phyloP scores from a whole-genome alignment of 2,797 vertebrate genomes.

The Hirundo rustica region DNA sequence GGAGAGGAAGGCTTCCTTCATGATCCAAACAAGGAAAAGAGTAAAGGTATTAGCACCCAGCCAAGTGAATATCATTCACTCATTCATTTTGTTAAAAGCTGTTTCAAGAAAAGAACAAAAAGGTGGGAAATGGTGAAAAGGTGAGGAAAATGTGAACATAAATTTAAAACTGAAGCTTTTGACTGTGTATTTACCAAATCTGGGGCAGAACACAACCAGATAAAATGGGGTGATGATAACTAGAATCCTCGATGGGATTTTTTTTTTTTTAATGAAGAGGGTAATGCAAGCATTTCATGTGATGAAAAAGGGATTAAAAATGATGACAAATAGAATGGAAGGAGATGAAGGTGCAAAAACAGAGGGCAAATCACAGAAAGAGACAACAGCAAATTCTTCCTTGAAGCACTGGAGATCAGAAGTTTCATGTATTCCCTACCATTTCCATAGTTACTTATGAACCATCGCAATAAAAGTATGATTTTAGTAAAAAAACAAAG shows the following conservation, averaged over 20 bases:
- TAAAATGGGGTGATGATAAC: not conserved
- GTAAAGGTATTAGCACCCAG: not conserved
- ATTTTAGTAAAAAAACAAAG: not conserved
- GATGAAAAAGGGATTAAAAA: not conserved
- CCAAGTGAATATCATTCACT: not conserved
- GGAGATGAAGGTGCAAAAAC: not conserved
- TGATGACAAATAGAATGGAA: not conserved
- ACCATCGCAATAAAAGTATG: not conserved
- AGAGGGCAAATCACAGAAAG: not conserved
- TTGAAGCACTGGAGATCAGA: not conserved
- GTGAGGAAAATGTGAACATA: not conserved
- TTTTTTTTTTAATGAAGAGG: not conserved
- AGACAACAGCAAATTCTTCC: not conserved
- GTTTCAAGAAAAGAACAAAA: not conserved
- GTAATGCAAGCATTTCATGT: not conserved
- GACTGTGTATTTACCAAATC: not conserved
- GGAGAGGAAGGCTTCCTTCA: not conserved
- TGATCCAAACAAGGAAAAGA: not conserved
- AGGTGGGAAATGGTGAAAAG: not conserved
- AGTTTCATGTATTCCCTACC: not conserved
- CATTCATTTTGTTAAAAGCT: not conserved
- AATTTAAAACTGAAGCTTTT: not conserved
- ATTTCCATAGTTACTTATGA: not conserved
- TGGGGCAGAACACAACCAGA: not conserved
- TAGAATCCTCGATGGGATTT: not conserved